Evolutionary conservation across 2,888 invertebrate species (phyloP).

Genomic region (Pterostichus madidus): DNA sequence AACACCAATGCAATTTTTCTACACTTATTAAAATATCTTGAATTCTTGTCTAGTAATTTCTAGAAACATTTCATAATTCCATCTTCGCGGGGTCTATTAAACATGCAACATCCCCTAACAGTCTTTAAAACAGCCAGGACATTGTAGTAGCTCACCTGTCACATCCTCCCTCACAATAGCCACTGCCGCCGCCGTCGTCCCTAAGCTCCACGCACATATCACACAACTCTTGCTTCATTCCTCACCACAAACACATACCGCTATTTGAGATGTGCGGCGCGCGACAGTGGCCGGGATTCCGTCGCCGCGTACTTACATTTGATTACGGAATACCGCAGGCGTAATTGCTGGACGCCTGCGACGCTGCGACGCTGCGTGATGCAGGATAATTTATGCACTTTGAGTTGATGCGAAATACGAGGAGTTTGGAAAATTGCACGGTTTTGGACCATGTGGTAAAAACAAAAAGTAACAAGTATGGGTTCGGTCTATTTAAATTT

Average conservation of each 20-base stretch:
- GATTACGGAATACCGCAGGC: slow-evolving; percentile 58
- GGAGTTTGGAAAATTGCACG: not conserved
- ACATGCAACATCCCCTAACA: no score
- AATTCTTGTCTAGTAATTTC: no score
- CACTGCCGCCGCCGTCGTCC: not conserved
- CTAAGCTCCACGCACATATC: slow-evolving; percentile 2
- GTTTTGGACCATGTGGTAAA: not conserved
- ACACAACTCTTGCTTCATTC: slow-evolving; percentile 36
- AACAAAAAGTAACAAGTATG: no score
- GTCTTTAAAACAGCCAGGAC: no score
- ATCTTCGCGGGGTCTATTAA: no score
- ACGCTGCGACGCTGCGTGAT: not conserved
- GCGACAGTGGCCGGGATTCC: slow-evolving; percentile 6
- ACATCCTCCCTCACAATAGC: not conserved
- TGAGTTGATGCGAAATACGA: not conserved
- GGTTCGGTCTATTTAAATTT: no score
- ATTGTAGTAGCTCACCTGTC: not conserved
- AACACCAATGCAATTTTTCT: no score
- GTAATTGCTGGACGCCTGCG: slow-evolving; percentile 36
- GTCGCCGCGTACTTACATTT: slow-evolving; percentile 51
- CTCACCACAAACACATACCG: slow-evolving; percentile 40
- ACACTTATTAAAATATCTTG: no score
- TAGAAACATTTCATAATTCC: no score
- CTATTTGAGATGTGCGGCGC: slow-evolving; percentile 14
- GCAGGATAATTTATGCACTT: not conserved